phyloP scores from a whole-genome alignment of 2,888 invertebrate genomes.

The Eremobia ochroleuca region DNA sequence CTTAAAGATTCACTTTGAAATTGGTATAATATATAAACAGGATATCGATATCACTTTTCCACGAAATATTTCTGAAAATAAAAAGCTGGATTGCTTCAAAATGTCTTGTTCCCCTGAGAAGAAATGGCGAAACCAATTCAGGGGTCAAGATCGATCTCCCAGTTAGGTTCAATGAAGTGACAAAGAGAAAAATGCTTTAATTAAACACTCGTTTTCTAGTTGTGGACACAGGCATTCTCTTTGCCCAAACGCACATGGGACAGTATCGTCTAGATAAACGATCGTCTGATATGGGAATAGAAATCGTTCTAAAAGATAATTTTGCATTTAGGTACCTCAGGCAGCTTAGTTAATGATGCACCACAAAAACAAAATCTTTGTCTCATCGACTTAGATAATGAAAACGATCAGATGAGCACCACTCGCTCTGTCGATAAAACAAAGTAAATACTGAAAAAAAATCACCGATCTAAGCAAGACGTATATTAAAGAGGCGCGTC shows the following conservation, averaged over 20 bases:
- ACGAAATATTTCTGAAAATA: not conserved
- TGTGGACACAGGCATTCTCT: too few relatives aligned
- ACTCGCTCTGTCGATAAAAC: not conserved
- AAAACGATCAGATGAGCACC: not conserved
- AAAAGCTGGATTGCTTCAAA: not conserved
- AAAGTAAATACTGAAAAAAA: slow-evolving; percentile 2
- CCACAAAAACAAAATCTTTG: not conserved
- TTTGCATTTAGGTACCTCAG: not conserved
- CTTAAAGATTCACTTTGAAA: not conserved
- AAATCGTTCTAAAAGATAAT: not conserved
- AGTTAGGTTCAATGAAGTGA: not conserved
- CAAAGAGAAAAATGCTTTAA: not conserved
- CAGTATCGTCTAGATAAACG: not conserved
- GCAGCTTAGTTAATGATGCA: not conserved
- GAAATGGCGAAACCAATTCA: not conserved
- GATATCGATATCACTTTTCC: not conserved
- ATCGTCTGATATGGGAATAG: too few relatives aligned
- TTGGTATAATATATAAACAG: not conserved
- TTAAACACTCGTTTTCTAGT: not conserved
- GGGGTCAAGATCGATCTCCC: not conserved
- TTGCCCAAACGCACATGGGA: not conserved
- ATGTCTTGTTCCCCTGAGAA: not conserved
- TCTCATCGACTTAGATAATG: not conserved
- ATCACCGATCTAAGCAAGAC: slow-evolving; percentile 17
- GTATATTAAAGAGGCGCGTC: slow-evolving; percentile 31